phyloP scores from a whole-genome alignment of 2,797 vertebrate species.

The Serranus cabrilla region DNA sequence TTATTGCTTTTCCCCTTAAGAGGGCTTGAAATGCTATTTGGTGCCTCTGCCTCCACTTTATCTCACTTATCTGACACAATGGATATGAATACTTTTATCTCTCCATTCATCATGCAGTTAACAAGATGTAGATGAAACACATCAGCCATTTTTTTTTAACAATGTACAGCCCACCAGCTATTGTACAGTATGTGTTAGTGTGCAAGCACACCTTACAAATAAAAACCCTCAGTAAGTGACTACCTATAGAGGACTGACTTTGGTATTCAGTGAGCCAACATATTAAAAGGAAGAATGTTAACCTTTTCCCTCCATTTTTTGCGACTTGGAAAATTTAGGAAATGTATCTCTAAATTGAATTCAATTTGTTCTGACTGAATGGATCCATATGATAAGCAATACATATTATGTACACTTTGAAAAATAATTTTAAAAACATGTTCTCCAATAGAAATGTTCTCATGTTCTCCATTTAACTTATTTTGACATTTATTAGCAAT shows the following conservation, averaged over 20 bases:
- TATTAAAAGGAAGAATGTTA: slow-evolving; percentile 1
- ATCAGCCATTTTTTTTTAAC: not conserved
- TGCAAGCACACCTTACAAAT: not conserved
- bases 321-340: no score
- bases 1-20: slow-evolving; percentile 10
- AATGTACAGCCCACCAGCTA: slow-evolving; percentile 7
- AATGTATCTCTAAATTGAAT: no score
- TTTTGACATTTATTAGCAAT: no score
- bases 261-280: not conserved
- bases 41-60: not conserved
- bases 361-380: no score
- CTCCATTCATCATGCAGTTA: not conserved
- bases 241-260: not conserved
- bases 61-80: not conserved
- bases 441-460: no score
- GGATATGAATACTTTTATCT: not conserved
- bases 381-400: no score
- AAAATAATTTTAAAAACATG: no score
- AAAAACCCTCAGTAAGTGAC: not conserved
- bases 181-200: not conserved
- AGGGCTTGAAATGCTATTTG: slow-evolving; percentile 4
- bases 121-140: not conserved
- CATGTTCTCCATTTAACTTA: no score
- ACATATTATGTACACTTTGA: no score
- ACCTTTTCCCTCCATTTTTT: slow-evolving; percentile 10